phyloP scores from a whole-genome alignment of 2,113 vertebrate species.

The Nesogale talazaci region DNA sequence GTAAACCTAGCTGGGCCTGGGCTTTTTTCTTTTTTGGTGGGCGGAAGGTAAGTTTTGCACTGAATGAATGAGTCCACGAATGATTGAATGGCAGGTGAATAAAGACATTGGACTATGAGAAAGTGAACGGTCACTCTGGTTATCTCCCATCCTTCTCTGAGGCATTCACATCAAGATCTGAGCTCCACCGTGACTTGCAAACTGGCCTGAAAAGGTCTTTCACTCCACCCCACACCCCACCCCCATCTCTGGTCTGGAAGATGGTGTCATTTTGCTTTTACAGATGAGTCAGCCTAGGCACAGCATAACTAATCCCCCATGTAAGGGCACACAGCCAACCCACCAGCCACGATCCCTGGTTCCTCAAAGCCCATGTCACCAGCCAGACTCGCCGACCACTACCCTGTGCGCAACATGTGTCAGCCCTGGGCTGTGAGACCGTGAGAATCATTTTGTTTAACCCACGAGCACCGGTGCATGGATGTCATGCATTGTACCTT shows the following conservation, averaged over 20 bases:
- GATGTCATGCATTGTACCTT: background rate
- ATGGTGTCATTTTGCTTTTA: background rate
- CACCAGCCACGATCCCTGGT: background rate
- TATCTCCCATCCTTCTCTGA: background rate
- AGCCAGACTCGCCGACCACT: background rate
- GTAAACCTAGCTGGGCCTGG: background rate
- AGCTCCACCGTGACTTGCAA: background rate
- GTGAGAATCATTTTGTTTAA: fast-evolving
- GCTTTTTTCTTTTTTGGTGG: background rate
- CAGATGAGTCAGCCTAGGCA: background rate
- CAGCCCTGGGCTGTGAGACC: fast-evolving
- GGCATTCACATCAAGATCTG: background rate
- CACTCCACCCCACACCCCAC: fast-evolving
- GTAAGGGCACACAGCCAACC: background rate
- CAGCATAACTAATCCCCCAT: background rate
- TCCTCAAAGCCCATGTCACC: background rate
- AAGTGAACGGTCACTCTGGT: background rate
- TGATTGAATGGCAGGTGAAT: background rate
- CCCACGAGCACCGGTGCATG: background rate
- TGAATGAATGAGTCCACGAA: background rate
- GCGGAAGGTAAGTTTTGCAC: background rate
- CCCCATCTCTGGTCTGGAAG: background rate
- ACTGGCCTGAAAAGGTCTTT: background rate
- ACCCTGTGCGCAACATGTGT: fast-evolving
- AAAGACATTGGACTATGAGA: fast-evolving